A percentile compares a stretch with the other conserved stretches of the same genome.
Evolutionary conservation across 1,140 invertebrate species (phyloP).

Genomic region (Paralvinella palmiformis): DNA sequence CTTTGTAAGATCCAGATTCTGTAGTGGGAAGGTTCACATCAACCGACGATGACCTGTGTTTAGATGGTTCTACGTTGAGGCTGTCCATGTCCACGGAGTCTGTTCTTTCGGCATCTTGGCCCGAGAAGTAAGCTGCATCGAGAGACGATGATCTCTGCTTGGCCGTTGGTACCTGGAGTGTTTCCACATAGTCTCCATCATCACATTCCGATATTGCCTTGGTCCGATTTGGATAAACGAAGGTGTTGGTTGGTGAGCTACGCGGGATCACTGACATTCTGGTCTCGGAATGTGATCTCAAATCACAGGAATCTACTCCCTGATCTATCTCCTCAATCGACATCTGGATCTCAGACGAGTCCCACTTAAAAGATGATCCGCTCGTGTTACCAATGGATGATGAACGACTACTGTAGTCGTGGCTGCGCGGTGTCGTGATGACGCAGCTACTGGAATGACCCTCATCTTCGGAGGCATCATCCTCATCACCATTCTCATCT

Average conservation of each 20-base stretch:
- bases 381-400: neutral
- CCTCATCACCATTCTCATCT: constrained; percentile 21
- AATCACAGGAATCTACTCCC: neutral
- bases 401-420: neutral
- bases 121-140: constrained; percentile 28
- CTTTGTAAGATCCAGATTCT: constrained; percentile 74
- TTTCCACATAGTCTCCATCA: constrained; percentile 29
- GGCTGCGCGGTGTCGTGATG: neutral
- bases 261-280: neutral
- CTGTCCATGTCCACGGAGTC: constrained; percentile 25
- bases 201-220: neutral
- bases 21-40: constrained; percentile 85
- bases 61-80: constrained; percentile 23
- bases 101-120: constrained; percentile 12
- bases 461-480: constrained; percentile 4
- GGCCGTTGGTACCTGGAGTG: constrained; percentile 38
- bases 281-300: neutral
- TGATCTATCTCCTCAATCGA: neutral
- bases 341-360: neutral
- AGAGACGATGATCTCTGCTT: constrained; percentile 41
- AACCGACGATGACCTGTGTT: constrained; percentile 71
- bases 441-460: neutral
- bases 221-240: neutral
- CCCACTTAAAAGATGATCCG: neutral
- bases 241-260: neutral